A percentile compares a stretch with the other conserved stretches of the same genome.
Conservation (phyloP, 2,888 invertebrate species). For the Drosophila multiciliata region DNA sequence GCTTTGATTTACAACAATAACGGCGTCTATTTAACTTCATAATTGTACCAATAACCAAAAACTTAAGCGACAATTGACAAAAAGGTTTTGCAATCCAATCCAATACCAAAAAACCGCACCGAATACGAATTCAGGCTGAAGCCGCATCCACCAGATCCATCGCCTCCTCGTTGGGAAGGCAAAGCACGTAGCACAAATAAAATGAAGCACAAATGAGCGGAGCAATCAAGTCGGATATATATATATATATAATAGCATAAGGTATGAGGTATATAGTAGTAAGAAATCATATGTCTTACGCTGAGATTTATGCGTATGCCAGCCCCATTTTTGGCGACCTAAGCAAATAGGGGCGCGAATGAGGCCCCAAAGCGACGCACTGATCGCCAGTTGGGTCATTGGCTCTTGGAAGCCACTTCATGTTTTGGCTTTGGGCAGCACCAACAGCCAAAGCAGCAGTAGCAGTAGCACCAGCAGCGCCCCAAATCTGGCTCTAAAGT, state of each 20-base stretch:
- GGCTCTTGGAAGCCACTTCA: slow-evolving; percentile 73
- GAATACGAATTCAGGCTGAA: slow-evolving; percentile 28
- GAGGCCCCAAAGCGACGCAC: slow-evolving; percentile 61
- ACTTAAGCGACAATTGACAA: slow-evolving; percentile 59
- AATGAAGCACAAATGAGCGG: slow-evolving; percentile 73
- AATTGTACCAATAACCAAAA: slow-evolving; percentile 78
- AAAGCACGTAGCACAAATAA: slow-evolving; percentile 73
- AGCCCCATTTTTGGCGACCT: slow-evolving; percentile 81
- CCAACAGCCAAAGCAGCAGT: slow-evolving; percentile 36
- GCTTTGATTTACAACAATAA: slow-evolving; percentile 82
- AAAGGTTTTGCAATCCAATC: slow-evolving; percentile 66
- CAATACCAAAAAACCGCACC: slow-evolving; percentile 29
- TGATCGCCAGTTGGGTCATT: slow-evolving; percentile 73
- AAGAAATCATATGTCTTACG: slow-evolving; percentile 78
- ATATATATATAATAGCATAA: slow-evolving; percentile 28
- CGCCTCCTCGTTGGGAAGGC: slow-evolving; percentile 58
- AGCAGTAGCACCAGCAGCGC: slow-evolving; percentile 25
- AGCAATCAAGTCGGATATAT: slow-evolving; percentile 43
- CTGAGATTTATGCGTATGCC: slow-evolving; percentile 76
- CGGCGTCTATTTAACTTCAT: slow-evolving; percentile 80
- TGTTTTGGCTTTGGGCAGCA: slow-evolving; percentile 50
- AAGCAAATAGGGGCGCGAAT: slow-evolving; percentile 79
- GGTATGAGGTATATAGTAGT: slow-evolving; percentile 49
- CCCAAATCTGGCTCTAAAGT: slow-evolving; percentile 81
- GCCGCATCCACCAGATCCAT: slow-evolving; percentile 31